Base-by-base conservation (phyloP, 2,113 vertebrate genomes). In the Catagonus wagneri region DNA sequence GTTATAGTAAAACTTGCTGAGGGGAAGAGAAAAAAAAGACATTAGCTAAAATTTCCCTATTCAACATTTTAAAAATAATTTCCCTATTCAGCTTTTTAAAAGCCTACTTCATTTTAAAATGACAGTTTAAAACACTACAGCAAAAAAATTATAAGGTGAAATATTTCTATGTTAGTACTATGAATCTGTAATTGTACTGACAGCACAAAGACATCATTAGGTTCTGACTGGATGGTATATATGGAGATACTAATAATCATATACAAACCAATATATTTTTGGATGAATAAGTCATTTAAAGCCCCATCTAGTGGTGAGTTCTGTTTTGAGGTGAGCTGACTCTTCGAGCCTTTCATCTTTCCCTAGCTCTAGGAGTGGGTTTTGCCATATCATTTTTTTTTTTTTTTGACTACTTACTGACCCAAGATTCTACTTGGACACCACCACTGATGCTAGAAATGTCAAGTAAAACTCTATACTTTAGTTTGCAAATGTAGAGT, bases 1-100 rank as follows among this genome's bases (percentile, higher is more conserved):
- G n/a, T 25, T 89, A 20, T 36, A 94, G 86, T 54, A 32, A 93
- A 90, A 93, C 54, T 3, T 76, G 27, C 74, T 90, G 81, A 95
- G n/a, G 23, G 39, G 0, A 65, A 60, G 29, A 72, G 68, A 78
- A 93, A 78, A 93, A 93, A 61, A 74, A 44, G 1, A 52, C 10
- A 65, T 72, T 27, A 71, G 36, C 50, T 78, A 72, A 87, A 91
- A 68, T 83, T n/a, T 52, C 3, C 17, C 1, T 78, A 39, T 83
- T 91, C 25, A 44, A 93, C 50, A 69, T 83, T 88, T 88, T 50
- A 60, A 65, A 93, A 79, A 94, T 1, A 76, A 76, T 83, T 78
- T 88, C 20, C 36, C n/a, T 88, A 60, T 58, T 91, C 15, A 85
- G 39, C 32, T 91, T 89, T 93, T 89, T 52, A 54, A 89, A 93